phyloP scores from a whole-genome alignment of 92 coral and sea anemone genomes.

The Heteractis magnifica region DNA sequence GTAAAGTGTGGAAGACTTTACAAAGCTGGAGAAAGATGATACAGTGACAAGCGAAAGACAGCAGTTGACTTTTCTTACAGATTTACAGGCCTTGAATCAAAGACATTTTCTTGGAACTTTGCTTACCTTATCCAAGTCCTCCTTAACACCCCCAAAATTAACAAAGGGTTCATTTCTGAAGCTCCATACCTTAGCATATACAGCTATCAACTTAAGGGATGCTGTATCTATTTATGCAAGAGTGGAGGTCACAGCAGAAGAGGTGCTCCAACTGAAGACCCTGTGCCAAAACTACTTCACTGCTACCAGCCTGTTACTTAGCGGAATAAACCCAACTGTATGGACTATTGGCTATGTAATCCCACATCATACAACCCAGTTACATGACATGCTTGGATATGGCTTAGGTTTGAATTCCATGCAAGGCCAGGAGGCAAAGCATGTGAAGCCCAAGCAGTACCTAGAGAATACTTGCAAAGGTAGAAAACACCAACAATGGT shows the following conservation, averaged over 20 bases:
- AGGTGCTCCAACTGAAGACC: not conserved
- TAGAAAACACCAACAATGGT: slow-evolving; percentile 52
- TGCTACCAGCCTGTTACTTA: not conserved
- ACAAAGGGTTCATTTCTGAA: not conserved
- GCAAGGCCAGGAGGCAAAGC: slow-evolving; percentile 60
- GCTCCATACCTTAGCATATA: slow-evolving; percentile 1
- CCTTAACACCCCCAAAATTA: not conserved
- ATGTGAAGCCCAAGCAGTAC: slow-evolving; percentile 42
- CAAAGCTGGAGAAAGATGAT: slow-evolving; percentile 50
- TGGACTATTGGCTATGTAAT: too few relatives aligned
- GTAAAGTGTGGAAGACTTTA: slow-evolving; percentile 55
- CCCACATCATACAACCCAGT: slow-evolving; percentile 38
- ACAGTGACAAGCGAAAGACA: slow-evolving; percentile 48
- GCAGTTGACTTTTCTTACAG: slow-evolving; percentile 40
- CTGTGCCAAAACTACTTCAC: not conserved
- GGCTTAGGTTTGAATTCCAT: slow-evolving; percentile 47
- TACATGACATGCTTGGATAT: slow-evolving; percentile 37
- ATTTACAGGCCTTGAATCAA: slow-evolving; percentile 64
- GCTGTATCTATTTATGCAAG: slow-evolving; percentile 9
- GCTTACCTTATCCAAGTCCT: not conserved
- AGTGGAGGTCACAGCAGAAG: not conserved
- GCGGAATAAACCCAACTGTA: not conserved
- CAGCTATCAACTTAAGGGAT: slow-evolving; percentile 5
- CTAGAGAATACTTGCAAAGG: slow-evolving; percentile 54
- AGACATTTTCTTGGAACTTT: slow-evolving; percentile 50